These are phyloP conservation scores for Hirudinaria manillensis DNA, from an alignment of 2,888 invertebrate genomes.

Conservation along the genomic window DNA sequence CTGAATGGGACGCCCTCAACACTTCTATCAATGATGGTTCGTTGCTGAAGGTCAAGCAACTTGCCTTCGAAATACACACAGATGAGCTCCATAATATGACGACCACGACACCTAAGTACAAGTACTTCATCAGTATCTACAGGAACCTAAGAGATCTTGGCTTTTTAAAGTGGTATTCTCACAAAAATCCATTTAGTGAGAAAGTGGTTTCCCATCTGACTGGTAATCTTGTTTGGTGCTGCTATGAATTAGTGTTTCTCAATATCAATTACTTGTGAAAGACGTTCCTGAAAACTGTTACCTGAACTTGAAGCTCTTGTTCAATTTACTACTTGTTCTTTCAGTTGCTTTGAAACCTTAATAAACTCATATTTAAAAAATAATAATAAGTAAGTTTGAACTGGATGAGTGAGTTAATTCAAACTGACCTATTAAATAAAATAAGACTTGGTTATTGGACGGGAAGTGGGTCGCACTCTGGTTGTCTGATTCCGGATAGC, in stretches of 20 bases:
- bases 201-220: slow-evolving; percentile 29
- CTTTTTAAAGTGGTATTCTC: slow-evolving; percentile 35
- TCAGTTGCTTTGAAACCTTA: too few relatives aligned
- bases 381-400: too few relatives aligned
- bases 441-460: too few relatives aligned
- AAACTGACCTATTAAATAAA: too few relatives aligned
- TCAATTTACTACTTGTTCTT: too few relatives aligned
- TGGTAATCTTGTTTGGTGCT: slow-evolving; percentile 30
- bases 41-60: slow-evolving; percentile 36
- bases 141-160: slow-evolving; percentile 32
- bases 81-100: slow-evolving; percentile 27
- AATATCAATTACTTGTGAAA: slow-evolving; percentile 31
- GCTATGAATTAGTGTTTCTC: slow-evolving; percentile 37
- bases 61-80: slow-evolving; percentile 37
- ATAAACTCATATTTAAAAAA: too few relatives aligned
- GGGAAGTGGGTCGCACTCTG: too few relatives aligned
- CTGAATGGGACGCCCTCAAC: slow-evolving; percentile 35
- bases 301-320: too few relatives aligned
- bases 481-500: too few relatives aligned
- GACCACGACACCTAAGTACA: slow-evolving; percentile 22
- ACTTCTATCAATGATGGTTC: slow-evolving; percentile 27
- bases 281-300: background rate
- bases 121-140: slow-evolving; percentile 24
- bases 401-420: too few relatives aligned
- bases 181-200: slow-evolving; percentile 32